Percentiles rank a stretch among this genome's conserved stretches.
These are phyloP conservation scores for Platyrinchus mystaceus DNA, from an alignment of 2,797 vertebrate genomes.

Conservation along the genomic window DNA sequence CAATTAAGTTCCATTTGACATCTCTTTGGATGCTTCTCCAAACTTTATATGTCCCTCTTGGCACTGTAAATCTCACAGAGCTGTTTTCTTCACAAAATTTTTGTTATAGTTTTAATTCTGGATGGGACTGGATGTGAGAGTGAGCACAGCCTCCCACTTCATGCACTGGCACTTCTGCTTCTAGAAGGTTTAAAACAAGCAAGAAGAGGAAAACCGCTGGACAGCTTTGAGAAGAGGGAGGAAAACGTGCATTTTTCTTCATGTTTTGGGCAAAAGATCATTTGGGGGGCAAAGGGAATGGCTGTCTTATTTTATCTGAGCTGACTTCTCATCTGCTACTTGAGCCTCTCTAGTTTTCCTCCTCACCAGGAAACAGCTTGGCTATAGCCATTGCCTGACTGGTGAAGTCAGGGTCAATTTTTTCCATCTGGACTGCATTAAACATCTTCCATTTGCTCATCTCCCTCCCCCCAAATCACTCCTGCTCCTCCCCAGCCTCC, in stretches of 20 bases:
- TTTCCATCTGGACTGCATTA: slow-evolving; percentile 68
- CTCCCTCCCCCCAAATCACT: slow-evolving; percentile 42
- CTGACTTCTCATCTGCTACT: slow-evolving; percentile 43
- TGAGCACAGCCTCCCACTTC: neutral
- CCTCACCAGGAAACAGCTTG: slow-evolving; percentile 58
- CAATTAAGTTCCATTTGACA: slow-evolving; percentile 44
- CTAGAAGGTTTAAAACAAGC: neutral
- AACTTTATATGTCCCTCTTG: slow-evolving; percentile 10
- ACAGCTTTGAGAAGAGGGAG: neutral
- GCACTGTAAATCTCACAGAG: slow-evolving; percentile 15
- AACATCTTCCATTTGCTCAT: slow-evolving; percentile 64
- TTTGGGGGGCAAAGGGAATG: neutral
- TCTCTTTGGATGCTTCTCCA: slow-evolving; percentile 41
- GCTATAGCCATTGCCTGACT: slow-evolving; percentile 55
- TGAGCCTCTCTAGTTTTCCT: slow-evolving; percentile 30
- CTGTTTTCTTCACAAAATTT: slow-evolving; percentile 5
- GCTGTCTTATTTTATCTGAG: slow-evolving; percentile 45
- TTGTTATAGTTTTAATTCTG: neutral
- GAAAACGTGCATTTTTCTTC: neutral
- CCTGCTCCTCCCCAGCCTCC: slow-evolving; percentile 26
- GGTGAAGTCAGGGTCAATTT: slow-evolving; percentile 68
- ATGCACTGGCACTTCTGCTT: neutral
- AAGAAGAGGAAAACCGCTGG: neutral
- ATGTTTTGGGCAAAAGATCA: slow-evolving; percentile 16
- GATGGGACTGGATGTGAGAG: neutral